Evolutionary conservation across 2,113 vertebrate species (phyloP).

Genomic region (Arenaria interpres): DNA sequence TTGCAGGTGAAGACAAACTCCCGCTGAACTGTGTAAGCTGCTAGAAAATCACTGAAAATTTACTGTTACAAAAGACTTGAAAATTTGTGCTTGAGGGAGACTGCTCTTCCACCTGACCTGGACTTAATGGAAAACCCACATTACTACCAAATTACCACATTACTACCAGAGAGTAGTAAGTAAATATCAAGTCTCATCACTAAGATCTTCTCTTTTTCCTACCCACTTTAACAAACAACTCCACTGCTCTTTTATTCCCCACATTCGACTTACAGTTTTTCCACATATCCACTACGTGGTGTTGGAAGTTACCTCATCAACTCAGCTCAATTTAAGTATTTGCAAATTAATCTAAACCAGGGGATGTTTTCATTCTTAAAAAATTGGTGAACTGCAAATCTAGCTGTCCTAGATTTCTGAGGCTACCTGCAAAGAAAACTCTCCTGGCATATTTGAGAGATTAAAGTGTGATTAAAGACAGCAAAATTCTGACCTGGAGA

Average conservation of each 20-base stretch:
- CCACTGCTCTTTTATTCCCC: neutral
- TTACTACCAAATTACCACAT: neutral
- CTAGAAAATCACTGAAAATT: neutral
- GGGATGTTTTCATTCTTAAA: neutral
- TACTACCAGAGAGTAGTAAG: neutral
- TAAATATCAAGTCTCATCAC: neutral
- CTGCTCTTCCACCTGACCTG: neutral
- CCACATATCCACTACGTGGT: neutral
- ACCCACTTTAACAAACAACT: neutral
- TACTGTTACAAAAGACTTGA: neutral
- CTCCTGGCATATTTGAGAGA: neutral
- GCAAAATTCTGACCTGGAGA: slow-evolving; percentile 8
- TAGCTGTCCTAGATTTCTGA: neutral
- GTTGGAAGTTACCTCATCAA: neutral
- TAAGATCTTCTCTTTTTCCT: neutral
- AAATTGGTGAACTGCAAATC: neutral
- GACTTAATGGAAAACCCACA: neutral
- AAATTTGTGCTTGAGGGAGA: neutral
- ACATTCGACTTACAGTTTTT: neutral
- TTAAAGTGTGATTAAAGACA: neutral
- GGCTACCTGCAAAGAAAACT: neutral
- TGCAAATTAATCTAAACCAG: neutral
- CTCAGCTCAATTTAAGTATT: neutral
- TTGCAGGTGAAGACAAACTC: too few relatives aligned
- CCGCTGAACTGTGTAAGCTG: too few relatives aligned